Evolutionary conservation across 1,140 invertebrate genomes (phyloP).

Genomic region (Drosophila pruinosa): DNA sequence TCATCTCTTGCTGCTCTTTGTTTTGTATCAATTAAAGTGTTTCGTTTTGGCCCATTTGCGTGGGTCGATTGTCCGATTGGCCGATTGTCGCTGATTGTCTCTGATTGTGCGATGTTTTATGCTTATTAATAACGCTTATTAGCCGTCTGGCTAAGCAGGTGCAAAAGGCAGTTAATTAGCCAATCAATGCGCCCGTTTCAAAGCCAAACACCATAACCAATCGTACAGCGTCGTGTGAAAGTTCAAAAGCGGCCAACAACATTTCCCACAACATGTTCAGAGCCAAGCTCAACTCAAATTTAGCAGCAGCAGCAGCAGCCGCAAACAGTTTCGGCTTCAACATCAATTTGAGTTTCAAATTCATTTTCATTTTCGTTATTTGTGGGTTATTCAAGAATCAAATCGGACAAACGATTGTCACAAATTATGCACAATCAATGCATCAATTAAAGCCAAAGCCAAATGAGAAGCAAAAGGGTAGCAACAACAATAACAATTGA

Average conservation of each 20-base stretch:
- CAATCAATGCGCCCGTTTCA: slow-evolving; percentile 35
- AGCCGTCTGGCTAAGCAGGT: slow-evolving; percentile 64
- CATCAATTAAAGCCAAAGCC: slow-evolving; percentile 47
- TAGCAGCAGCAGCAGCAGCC: too few species aligned
- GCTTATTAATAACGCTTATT: slow-evolving; percentile 74
- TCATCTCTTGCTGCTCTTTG: slow-evolving; percentile 9
- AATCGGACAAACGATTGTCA: slow-evolving; percentile 55
- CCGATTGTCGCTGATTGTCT: slow-evolving; percentile 33
- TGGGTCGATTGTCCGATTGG: slow-evolving; percentile 55
- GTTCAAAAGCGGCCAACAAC: slow-evolving; percentile 5
- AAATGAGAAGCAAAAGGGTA: slow-evolving; percentile 41
- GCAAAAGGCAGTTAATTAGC: slow-evolving; percentile 67
- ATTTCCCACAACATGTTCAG: slow-evolving; percentile 3
- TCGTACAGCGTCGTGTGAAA: slow-evolving; percentile 29
- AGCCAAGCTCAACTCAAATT: too few species aligned
- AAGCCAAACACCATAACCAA: slow-evolving; percentile 28
- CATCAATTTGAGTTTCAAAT: background rate
- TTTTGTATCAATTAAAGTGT: slow-evolving; percentile 32
- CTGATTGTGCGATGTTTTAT: slow-evolving; percentile 31
- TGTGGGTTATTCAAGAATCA: slow-evolving; percentile 13
- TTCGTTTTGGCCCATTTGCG: slow-evolving; percentile 48
- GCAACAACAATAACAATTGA: slow-evolving; percentile 62
- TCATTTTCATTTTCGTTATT: slow-evolving; percentile 14
- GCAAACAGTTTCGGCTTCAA: slow-evolving; percentile 2
- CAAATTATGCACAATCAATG: slow-evolving; percentile 78